Conservation (phyloP, 1,140 invertebrate species). For the Drosophila ironensis region DNA sequence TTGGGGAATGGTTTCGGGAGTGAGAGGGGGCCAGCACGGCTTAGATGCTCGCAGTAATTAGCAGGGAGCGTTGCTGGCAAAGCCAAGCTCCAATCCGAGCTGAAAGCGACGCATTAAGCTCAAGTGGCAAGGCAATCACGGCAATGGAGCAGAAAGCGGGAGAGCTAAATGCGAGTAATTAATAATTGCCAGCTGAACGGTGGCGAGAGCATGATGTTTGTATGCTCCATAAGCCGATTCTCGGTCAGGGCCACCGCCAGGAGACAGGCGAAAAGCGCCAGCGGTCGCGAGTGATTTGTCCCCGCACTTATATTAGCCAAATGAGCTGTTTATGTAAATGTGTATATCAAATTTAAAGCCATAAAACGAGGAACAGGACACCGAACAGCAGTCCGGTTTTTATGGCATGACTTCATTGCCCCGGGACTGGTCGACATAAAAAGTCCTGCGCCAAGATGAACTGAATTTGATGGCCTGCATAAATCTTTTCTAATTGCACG, state of each 20-base stretch:
- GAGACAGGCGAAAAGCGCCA: not conserved
- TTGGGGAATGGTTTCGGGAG: not conserved
- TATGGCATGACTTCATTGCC: slow-evolving; percentile 66
- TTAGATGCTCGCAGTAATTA: slow-evolving; percentile 60
- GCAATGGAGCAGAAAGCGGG: slow-evolving; percentile 35
- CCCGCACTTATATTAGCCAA: slow-evolving; percentile 54
- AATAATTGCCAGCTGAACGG: slow-evolving; percentile 35
- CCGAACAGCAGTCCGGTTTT: slow-evolving; percentile 33
- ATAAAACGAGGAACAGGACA: slow-evolving; percentile 58
- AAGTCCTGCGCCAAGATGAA: slow-evolving; percentile 31
- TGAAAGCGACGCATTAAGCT: slow-evolving; percentile 33
- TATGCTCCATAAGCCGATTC: slow-evolving; percentile 1
- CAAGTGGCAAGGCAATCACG: slow-evolving; percentile 36
- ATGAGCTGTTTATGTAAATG: slow-evolving; percentile 76
- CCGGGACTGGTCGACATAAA: slow-evolving; percentile 36
- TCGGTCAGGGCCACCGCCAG: not conserved
- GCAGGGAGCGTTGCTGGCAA: slow-evolving; percentile 36
- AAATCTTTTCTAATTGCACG: slow-evolving; percentile 74
- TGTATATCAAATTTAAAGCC: slow-evolving; percentile 73
- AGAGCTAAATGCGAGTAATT: slow-evolving; percentile 34
- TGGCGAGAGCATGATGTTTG: slow-evolving; percentile 11
- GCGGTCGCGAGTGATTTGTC: slow-evolving; percentile 53
- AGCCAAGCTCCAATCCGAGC: slow-evolving; percentile 36
- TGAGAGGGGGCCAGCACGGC: not conserved
- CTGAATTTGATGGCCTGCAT: slow-evolving; percentile 60